Conservation (phyloP, 2,888 invertebrate species). For the Pherbina coryleti region DNA sequence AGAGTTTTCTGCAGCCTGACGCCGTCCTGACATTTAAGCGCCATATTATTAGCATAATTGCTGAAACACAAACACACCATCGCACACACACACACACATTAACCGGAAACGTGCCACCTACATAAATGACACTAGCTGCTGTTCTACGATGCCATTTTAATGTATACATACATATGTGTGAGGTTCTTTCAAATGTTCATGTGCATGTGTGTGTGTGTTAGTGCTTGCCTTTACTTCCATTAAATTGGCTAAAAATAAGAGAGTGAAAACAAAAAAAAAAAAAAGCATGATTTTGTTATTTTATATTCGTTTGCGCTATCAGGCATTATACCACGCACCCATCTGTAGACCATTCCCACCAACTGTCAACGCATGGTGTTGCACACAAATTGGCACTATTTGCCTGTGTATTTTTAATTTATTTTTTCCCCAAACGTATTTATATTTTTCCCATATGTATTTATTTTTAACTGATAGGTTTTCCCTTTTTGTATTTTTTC, state of each 20-base stretch:
- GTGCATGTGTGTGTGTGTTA: too few relatives aligned
- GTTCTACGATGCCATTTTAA: too few relatives aligned
- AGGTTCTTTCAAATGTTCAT: too few relatives aligned
- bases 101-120: neutral
- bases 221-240: too few relatives aligned
- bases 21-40: too few relatives aligned
- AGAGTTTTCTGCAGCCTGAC: too few relatives aligned
- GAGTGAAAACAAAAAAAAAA: too few relatives aligned
- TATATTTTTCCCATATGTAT: neutral
- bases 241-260: too few relatives aligned
- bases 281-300: neutral
- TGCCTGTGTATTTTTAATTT: neutral
- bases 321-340: neutral
- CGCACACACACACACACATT: neutral
- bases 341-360: neutral
- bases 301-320: neutral
- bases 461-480: neutral
- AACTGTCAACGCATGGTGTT: conserved; percentile 30
- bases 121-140: neutral
- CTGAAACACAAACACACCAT: too few relatives aligned
- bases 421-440: neutral
- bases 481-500: neutral
- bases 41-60: too few relatives aligned
- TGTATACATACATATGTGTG: too few relatives aligned
- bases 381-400: conserved; percentile 26